Evolutionary conservation across 2,797 vertebrate genomes (phyloP), one percentile per base, ranked within the genome.

Genomic region (Pempheris klunzingeri): DNA sequence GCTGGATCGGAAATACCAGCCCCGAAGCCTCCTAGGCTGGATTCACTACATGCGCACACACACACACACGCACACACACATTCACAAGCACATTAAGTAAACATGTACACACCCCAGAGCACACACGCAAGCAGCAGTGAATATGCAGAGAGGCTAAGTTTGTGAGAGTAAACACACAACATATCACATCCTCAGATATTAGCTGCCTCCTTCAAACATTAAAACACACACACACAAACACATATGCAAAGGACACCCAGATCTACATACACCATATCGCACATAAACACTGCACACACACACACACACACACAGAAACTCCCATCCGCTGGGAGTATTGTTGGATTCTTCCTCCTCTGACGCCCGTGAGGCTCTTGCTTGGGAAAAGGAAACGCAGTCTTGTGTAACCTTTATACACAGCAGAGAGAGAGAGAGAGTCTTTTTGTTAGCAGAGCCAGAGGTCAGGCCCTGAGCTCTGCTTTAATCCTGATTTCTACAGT

Each of bases 1-100:
- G 65, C 86, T 77, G 55, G 78, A 77, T 87, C 83, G 83, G 90
- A 91, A 91, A 92, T 90, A 87, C 88, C 90, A 85, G 63, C n/a
- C 68, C 67, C 7, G 1, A 78, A 79, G 62, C 61, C 80, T 81
- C 74, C 2, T 5, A 81, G 72, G 71, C 73, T 61, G 68, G 32
- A 59, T 76, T 67, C 66, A 43, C 58, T 0, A 11, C 7, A 50
- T 9, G 61, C 65, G 82, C 61, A n/a, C 66, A 60, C 38, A 50
- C 55, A 49, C 54, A 59, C 49, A 65, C 59, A 65, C 39, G 44
- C 20, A 50, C 63, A 54, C 69, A 74, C 32, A 59, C 46, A 15
- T 41, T 11, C n/a, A 54, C 36, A 79, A 26, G n/a, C 17, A 41
- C 26, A 26, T 41, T 80, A 63, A 57, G 18, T 46, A 30, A 78